Conservation (phyloP, 2,113 vertebrate species). For the Dunckerocampus dactyliophorus region DNA sequence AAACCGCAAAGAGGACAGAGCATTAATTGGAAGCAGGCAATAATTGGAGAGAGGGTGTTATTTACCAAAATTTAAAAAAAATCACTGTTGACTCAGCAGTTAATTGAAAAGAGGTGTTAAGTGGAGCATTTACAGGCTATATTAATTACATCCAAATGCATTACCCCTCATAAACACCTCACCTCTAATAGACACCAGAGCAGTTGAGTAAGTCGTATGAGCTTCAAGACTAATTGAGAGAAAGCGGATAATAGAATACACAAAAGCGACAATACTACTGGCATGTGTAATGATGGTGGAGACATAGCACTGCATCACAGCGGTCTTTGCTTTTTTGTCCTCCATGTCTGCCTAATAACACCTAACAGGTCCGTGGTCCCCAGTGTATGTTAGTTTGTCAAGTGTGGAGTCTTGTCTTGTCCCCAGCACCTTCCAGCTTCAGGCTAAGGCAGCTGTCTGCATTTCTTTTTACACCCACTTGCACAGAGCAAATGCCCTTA, state of each 20-base stretch:
- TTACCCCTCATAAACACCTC: too few relatives aligned
- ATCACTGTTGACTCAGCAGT: not conserved
- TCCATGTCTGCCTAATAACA: not conserved
- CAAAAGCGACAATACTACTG: too few relatives aligned
- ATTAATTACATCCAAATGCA: too few relatives aligned
- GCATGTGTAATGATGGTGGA: not conserved
- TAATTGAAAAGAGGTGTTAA: not conserved
- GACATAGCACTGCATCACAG: not conserved
- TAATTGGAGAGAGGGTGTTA: too few relatives aligned
- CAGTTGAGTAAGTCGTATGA: too few relatives aligned
- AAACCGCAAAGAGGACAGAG: too few relatives aligned
- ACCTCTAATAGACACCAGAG: too few relatives aligned
- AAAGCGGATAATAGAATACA: too few relatives aligned
- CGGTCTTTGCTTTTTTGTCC: not conserved
- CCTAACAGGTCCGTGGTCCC: not conserved
- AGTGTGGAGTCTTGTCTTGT: slow-evolving; percentile 20
- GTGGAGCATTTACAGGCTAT: not conserved
- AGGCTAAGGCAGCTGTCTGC: slow-evolving; percentile 41
- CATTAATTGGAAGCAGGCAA: too few relatives aligned
- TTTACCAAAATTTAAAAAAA: too few relatives aligned
- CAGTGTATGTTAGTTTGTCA: slow-evolving; percentile 16
- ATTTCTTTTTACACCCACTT: slow-evolving; percentile 53
- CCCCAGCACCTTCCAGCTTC: slow-evolving; percentile 32
- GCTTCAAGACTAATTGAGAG: too few relatives aligned
- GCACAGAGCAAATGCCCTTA: slow-evolving; percentile 65